Conservation (phyloP, 2,797 vertebrate species). For the Eremophila alpestris region DNA sequence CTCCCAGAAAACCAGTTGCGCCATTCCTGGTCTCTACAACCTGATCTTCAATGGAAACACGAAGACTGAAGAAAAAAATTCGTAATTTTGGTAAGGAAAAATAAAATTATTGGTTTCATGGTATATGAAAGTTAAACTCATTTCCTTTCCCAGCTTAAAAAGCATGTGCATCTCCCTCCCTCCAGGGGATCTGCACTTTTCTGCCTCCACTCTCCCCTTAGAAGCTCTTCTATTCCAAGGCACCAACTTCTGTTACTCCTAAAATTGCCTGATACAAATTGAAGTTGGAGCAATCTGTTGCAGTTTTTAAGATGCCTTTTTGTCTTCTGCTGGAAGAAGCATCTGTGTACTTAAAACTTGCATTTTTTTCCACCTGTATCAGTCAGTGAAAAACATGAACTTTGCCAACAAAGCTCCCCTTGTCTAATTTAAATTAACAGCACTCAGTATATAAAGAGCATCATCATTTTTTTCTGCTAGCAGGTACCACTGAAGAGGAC, state of each 20-base stretch:
- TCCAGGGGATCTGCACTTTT: background rate
- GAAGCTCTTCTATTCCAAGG: background rate
- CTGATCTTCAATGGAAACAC: background rate
- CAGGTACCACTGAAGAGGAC: background rate
- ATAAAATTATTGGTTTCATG: background rate
- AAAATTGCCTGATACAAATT: background rate
- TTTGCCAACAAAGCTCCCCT: background rate
- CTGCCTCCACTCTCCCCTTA: background rate
- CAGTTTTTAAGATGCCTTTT: background rate
- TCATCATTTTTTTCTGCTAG: background rate
- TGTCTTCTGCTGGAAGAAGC: background rate
- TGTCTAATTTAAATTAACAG: background rate
- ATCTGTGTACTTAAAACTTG: background rate
- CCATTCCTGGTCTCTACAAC: background rate
- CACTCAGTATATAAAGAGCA: background rate
- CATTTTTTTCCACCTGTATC: background rate
- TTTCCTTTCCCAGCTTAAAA: background rate
- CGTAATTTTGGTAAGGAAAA: background rate
- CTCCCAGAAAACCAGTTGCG: background rate
- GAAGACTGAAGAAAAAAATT: background rate
- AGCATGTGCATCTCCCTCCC: background rate
- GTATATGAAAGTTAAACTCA: background rate
- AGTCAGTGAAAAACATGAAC: background rate
- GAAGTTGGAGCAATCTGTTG: background rate
- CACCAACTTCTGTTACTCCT: background rate